These are phyloP conservation scores for Oryzias javanicus DNA, from an alignment of 2,113 vertebrate species.

Conservation along the genomic window DNA sequence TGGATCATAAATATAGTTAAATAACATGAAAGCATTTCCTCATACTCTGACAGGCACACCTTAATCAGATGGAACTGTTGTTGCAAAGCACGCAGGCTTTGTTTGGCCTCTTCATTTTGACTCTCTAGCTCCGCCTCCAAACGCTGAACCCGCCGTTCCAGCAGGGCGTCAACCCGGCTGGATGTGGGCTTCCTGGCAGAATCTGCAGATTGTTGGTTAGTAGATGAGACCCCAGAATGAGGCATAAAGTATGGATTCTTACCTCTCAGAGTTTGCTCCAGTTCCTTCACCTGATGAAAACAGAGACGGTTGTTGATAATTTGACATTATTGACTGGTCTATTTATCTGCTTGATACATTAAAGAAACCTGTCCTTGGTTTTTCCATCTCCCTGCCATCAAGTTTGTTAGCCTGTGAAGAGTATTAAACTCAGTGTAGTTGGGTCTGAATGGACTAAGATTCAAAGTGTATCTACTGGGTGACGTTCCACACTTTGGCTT, in stretches of 20 bases:
- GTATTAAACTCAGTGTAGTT: too few relatives aligned
- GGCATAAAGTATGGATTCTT: conserved; percentile 91
- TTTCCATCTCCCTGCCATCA: too few relatives aligned
- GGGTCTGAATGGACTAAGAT: too few relatives aligned
- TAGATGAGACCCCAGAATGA: conserved; percentile 82
- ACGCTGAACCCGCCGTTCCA: conserved; percentile 86
- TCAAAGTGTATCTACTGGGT: too few relatives aligned
- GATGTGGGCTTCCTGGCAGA: not conserved
- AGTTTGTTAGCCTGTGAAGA: too few relatives aligned
- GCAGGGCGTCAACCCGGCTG: conserved; percentile 68
- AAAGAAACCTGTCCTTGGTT: too few relatives aligned
- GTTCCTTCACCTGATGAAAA: conserved; percentile 85
- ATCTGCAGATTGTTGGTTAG: not conserved
- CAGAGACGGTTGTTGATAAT: not conserved
- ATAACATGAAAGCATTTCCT: not conserved
- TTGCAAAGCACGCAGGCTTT: conserved; percentile 86
- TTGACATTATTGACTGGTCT: too few relatives aligned
- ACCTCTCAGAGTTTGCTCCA: conserved; percentile 87
- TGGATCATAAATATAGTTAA: not conserved
- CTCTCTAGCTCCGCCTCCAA: conserved; percentile 90
- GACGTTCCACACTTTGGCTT: too few relatives aligned
- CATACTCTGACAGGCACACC: conserved; percentile 60
- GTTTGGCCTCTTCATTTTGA: conserved; percentile 89
- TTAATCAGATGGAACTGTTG: conserved; percentile 91
- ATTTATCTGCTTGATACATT: too few relatives aligned